Evolutionary conservation across 2,888 invertebrate species (phyloP), one percentile per base, ranked within the genome.

Genomic region (Leucania comma): DNA sequence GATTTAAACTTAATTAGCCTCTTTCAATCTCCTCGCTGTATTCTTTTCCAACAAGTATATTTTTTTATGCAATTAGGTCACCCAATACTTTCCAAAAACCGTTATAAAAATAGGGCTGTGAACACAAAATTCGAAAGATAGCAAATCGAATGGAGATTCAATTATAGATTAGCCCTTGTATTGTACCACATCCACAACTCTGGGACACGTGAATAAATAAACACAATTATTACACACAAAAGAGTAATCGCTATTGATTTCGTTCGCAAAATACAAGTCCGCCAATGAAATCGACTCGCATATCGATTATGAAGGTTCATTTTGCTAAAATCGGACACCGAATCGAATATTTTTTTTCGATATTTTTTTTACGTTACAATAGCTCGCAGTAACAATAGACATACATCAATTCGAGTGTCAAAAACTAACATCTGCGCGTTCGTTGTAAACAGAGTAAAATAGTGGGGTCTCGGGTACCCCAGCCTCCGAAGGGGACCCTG

Each of bases 351-450:
- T 95, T 94, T 94, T 38, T 94, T 90, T 80, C 78, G 91, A 91
- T 90, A 92, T 95, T 95, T 94, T 94, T 92, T 90, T 90, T 86
- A 89, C 84, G 89, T 86, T 88, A 89, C 91, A 94, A 95, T 95
- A 89, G 91, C 80, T 80, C 82, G 86, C 87, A 85, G 84, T 83
- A 95, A 95, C 95, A 95, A 96, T 90, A 89, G 93, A 90, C 90
- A 92, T 94, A 95, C 95, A 96, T 96, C 95, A 95, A 96, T 95
- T 94, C 91, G 85, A 94, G 95, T 95, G 96, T 96, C 96, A 96
- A 95, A 96, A 95, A 95, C 95, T 95, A 95, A 95, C 96, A 96
- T 96, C 96, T 96, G 95, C 95, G 93, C 94, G 90, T 90, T 90
- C 93, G 92, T 91, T 93, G 93, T 94, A 94, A 94, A 95, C 94